Percentiles rank a stretch among this genome's conserved stretches.
Evolutionary conservation across 64 coral and sea anemone genomes (phyloP).

Genomic region (Dendrophyllia cribrosa): DNA sequence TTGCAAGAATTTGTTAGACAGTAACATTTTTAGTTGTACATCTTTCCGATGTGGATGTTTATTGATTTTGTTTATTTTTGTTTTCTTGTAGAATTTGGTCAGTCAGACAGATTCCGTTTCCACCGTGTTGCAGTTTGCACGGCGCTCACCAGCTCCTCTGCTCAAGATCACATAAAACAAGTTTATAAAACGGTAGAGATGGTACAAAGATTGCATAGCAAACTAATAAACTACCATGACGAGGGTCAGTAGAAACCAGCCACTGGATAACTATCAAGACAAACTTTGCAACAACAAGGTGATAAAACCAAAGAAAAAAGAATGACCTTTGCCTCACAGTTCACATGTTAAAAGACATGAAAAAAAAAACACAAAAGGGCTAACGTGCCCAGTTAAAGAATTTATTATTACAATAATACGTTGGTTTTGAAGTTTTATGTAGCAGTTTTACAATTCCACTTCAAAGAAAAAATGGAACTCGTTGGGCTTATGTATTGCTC

Average conservation of each 20-base stretch:
- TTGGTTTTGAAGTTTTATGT: too few species aligned
- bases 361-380: too few species aligned
- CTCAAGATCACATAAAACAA: slow-evolving; percentile 60
- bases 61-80: background rate
- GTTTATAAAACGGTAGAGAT: background rate
- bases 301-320: background rate
- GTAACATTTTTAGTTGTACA: background rate
- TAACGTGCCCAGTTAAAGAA: too few species aligned
- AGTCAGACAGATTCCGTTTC: slow-evolving; percentile 44
- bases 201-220: background rate
- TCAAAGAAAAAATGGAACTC: background rate
- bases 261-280: background rate
- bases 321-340: too few species aligned
- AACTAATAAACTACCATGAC: background rate
- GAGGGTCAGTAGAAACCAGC: background rate
- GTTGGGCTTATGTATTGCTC: background rate
- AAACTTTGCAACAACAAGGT: background rate
- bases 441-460: background rate
- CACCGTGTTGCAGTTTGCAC: slow-evolving; percentile 42
- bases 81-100: slow-evolving; percentile 46
- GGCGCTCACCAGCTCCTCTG: slow-evolving; percentile 45
- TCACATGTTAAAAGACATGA: too few species aligned
- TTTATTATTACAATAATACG: too few species aligned
- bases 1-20: background rate
- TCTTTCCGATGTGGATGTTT: background rate